Conservation (phyloP, 2,113 vertebrate genomes). For the Poecile atricapillus region DNA sequence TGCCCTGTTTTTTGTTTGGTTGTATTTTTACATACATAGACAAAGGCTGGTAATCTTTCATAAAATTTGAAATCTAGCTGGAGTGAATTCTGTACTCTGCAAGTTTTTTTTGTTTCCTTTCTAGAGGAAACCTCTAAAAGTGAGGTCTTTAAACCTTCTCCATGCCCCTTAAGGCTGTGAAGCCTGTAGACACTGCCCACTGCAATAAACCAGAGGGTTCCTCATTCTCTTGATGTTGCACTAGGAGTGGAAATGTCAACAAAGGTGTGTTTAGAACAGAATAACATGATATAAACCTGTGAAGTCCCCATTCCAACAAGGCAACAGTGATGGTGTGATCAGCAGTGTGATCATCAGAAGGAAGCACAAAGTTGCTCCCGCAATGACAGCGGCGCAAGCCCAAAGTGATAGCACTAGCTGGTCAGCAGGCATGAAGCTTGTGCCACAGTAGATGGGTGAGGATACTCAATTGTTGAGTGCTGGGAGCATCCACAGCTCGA, state of each 20-base stretch:
- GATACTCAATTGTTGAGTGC: neutral
- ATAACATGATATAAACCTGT: neutral
- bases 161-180: neutral
- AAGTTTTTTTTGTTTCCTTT: neutral
- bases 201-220: neutral
- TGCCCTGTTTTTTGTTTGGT: neutral
- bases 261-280: neutral
- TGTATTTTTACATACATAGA: neutral
- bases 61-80: neutral
- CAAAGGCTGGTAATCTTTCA: neutral
- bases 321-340: neutral
- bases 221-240: neutral
- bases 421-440: neutral
- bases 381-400: neutral
- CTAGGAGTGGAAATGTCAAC: neutral
- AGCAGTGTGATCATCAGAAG: neutral
- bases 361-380: neutral
- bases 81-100: neutral
- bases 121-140: neutral
- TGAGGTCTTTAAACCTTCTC: neutral
- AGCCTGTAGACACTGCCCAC: rapidly evolving
- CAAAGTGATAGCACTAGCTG: neutral
- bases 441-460: neutral
- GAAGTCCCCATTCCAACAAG: neutral
- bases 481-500: neutral